phyloP scores from a whole-genome alignment of 2,113 vertebrate species.

The Perca fluviatilis region DNA sequence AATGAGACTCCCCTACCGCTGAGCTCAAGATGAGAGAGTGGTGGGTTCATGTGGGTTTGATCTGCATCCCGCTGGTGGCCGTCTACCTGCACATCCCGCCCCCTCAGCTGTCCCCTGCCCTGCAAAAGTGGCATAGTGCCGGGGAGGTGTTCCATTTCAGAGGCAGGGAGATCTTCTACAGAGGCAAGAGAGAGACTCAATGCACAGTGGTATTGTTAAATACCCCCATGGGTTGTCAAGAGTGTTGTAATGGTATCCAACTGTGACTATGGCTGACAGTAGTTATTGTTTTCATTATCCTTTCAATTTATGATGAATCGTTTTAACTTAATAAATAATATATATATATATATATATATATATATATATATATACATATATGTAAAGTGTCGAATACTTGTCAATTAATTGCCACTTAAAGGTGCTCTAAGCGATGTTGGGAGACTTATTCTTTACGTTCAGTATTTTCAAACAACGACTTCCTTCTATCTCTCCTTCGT shows the following conservation, averaged over 20 bases:
- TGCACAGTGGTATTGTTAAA: no score
- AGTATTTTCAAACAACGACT: no score
- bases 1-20: conserved; percentile 56
- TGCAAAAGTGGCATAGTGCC: conserved; percentile 88
- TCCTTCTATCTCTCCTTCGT: no score
- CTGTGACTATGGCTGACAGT: neutral
- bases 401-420: no score
- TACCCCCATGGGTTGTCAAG: neutral
- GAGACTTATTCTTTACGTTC: no score
- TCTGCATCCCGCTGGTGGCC: conserved; percentile 90
- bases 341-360: no score
- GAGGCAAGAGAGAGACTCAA: conserved; percentile 80
- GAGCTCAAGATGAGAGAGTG: conserved; percentile 91
- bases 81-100: conserved; percentile 94
- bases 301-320: no score
- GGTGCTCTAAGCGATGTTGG: no score
- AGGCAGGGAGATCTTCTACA: conserved; percentile 91
- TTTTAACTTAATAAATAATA: no score
- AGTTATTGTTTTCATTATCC: no score
- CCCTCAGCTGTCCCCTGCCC: conserved; percentile 88
- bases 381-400: no score
- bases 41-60: conserved; percentile 92
- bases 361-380: no score
- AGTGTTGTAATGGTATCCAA: neutral
- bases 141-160: conserved; percentile 90